Evolutionary conservation across 2,113 vertebrate genomes (phyloP).

Genomic region (Atractosteus spatula): DNA sequence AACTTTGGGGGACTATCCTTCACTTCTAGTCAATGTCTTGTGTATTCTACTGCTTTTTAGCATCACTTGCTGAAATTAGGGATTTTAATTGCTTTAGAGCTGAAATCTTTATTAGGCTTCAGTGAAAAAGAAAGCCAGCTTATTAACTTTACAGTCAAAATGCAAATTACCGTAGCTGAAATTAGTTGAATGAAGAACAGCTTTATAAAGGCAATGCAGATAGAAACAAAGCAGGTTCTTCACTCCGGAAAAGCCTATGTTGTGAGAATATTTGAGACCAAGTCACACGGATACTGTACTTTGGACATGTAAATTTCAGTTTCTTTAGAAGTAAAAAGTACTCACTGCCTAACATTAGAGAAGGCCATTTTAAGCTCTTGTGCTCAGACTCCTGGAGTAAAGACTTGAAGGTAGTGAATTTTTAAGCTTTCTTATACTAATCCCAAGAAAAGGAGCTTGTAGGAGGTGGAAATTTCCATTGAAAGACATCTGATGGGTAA

Average conservation of each 20-base stretch:
- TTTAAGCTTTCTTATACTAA: conserved; percentile 12
- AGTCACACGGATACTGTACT: background rate
- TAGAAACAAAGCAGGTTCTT: background rate
- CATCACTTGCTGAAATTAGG: conserved; percentile 11
- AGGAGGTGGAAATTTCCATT: conserved; percentile 12
- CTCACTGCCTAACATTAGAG: no score
- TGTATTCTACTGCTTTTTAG: conserved; percentile 7
- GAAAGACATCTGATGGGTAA: conserved; percentile 32
- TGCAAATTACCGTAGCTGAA: conserved; percentile 25
- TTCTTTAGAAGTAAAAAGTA: background rate
- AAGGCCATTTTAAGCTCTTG: no score
- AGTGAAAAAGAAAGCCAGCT: conserved; percentile 26
- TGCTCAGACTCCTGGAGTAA: no score
- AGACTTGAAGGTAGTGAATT: background rate
- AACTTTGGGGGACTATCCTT: no score
- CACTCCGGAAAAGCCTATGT: background rate
- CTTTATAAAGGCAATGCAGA: no score
- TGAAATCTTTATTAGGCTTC: conserved; percentile 45
- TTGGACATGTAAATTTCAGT: background rate
- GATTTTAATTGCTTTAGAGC: conserved; percentile 36
- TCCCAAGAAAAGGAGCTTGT: conserved; percentile 1
- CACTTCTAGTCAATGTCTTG: no score
- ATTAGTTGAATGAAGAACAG: background rate
- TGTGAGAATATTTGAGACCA: no score
- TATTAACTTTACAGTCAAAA: conserved; percentile 28